Base-by-base conservation (phyloP, 2,888 invertebrate genomes). In the Blastobasis lacticolella region DNA sequence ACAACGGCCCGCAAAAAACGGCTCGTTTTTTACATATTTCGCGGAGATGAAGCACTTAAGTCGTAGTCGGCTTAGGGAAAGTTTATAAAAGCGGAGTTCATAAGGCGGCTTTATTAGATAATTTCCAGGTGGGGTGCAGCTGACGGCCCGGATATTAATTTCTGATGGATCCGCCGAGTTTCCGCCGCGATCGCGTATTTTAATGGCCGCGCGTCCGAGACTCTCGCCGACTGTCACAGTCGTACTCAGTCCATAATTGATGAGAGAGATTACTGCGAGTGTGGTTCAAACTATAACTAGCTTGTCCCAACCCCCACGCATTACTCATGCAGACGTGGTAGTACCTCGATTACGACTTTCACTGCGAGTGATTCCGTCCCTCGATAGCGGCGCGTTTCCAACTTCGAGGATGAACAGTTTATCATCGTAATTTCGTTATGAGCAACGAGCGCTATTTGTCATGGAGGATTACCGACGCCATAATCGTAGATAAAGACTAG, bases 111-210 rank as follows among this genome's bases (percentile, higher is more conserved):
- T 81, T 82, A 83, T 82, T 81, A 78, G 75, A 69, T 69, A 71
- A 78, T 77, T 76, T 75, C 72, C 81, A 81, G 83, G 80, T 82
- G 79, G 72, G 67, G 70, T 75, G 63, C 80, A 81, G 76, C 81
- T 81, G 85, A 72, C 81, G 78, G 68, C 71, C 72, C 66, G 57
- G 74, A 78, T 83, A 81, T 83, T 82, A 83, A 81, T 83, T 78
- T 79, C 72, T 78, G 72, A 79, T 77, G 78, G 75, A 75, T 78
- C 66, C 62, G 61, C 66, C 61, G 59, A 67, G 73, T 71, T 69
- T 65, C 65, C 63, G 59, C 57, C 53, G 58, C 61, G 64, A 67
- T 65, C 64, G 67, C 65, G 67, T 73, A 75, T 77, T 75, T 73
- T 75, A 76, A 78, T 76, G 73, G 67, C 23, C 23, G 23, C 23